Evolutionary conservation across 2,797 vertebrate species (phyloP).

Genomic region (Nothura maculosa): DNA sequence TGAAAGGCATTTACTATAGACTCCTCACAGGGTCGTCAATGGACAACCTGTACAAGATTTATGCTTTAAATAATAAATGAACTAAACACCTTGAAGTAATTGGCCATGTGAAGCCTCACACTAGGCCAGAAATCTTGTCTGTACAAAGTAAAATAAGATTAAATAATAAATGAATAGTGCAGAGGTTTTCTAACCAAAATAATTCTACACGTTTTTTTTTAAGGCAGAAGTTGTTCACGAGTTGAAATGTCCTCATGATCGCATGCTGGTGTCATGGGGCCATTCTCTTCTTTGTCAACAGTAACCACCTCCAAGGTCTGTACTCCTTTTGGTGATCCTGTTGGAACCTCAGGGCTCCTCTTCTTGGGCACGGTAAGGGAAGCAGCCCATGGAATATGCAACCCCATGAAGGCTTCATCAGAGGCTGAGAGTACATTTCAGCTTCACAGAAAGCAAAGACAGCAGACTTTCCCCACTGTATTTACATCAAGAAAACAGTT

Average conservation of each 20-base stretch:
- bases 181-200: conserved; percentile 80
- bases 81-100: conserved; percentile 91
- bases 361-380: background rate
- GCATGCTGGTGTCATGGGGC: conserved; percentile 32
- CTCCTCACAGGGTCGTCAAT: conserved; percentile 82
- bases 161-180: conserved; percentile 91
- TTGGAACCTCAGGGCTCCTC: background rate
- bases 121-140: conserved; percentile 88
- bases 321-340: conserved; percentile 9
- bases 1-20: conserved; percentile 86
- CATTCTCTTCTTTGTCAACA: conserved; percentile 58
- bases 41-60: conserved; percentile 90
- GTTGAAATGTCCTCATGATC: conserved; percentile 46
- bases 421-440: background rate
- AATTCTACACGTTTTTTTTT: conserved; percentile 52
- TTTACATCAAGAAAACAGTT: conserved; percentile 15
- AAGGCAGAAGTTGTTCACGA: conserved; percentile 44
- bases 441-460: conserved; percentile 19
- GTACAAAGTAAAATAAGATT: conserved; percentile 90
- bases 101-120: conserved; percentile 83
- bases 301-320: conserved; percentile 17
- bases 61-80: conserved; percentile 91
- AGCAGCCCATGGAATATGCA: background rate
- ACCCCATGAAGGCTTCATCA: background rate
- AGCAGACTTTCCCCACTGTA: background rate